phyloP scores from a whole-genome alignment of 2,888 invertebrate species.

The Allygus modestus region DNA sequence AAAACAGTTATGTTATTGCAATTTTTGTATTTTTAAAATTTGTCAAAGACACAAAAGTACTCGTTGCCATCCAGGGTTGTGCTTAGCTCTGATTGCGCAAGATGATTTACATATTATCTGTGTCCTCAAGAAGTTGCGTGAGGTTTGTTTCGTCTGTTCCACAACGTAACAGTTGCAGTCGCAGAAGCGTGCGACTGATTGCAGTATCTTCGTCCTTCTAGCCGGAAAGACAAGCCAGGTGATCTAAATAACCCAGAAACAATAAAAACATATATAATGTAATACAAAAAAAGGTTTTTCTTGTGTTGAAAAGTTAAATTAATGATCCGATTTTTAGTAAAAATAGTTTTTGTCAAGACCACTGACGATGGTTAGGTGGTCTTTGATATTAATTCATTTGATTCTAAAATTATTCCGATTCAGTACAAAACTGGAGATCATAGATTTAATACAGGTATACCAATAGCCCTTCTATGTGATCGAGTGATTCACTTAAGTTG shows the following conservation, averaged over 20 bases:
- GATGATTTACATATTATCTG: conserved; percentile 34
- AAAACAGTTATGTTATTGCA: too few relatives aligned
- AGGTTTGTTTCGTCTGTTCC: conserved; percentile 1
- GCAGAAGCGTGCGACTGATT: neutral
- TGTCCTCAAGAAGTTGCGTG: conserved; percentile 33
- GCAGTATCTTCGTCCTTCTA: neutral
- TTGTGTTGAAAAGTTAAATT: neutral
- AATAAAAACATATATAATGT: neutral
- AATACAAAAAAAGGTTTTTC: neutral
- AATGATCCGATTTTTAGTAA: neutral
- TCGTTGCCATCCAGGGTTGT: conserved; percentile 14
- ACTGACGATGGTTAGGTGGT: neutral
- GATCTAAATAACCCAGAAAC: neutral
- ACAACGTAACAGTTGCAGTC: neutral
- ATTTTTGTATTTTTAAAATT: too few relatives aligned
- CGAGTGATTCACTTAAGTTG: neutral
- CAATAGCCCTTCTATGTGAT: neutral
- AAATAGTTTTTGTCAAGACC: neutral
- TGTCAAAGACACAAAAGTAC: neutral
- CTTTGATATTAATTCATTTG: neutral
- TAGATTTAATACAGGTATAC: neutral
- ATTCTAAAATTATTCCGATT: neutral
- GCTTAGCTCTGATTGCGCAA: neutral
- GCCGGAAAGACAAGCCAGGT: neutral
- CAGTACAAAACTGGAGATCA: neutral